Percentiles rank a stretch among this genome's conserved stretches.
Conservation (phyloP, 2,797 vertebrate species). For the Chloroceryle amazona region DNA sequence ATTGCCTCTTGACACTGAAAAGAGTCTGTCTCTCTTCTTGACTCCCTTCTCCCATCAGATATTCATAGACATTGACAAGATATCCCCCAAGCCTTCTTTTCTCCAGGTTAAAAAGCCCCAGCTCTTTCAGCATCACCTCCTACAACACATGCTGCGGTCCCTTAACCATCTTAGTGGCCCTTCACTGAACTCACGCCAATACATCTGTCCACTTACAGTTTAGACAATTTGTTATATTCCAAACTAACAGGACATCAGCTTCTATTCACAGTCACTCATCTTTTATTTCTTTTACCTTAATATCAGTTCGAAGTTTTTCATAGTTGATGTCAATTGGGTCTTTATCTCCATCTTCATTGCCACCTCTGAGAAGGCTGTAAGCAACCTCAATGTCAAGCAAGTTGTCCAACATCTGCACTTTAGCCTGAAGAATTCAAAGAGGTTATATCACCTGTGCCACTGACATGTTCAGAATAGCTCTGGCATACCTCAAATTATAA, state of each 20-base stretch:
- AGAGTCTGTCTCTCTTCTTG: not conserved
- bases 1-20: not conserved
- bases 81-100: not conserved
- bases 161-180: not conserved
- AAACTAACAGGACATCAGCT: not conserved
- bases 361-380: constrained; percentile 95
- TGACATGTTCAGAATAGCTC: not conserved
- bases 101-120: not conserved
- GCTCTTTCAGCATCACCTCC: not conserved
- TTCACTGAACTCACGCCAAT: not conserved
- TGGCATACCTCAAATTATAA: not conserved
- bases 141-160: not conserved
- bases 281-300: constrained; percentile 86
- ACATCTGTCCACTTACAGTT: not conserved
- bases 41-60: not conserved
- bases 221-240: not conserved
- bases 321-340: constrained; percentile 98
- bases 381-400: constrained; percentile 98
- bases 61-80: not conserved
- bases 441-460: not conserved
- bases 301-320: constrained; percentile 95
- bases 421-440: constrained; percentile 83
- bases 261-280: not conserved
- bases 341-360: constrained; percentile 91
- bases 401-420: constrained; percentile 99